A percentile compares a stretch with the other conserved stretches of the same genome.
These are phyloP conservation scores for Dendronephthya gigantea DNA, from an alignment of 64 coral and sea anemone genomes.

Conservation along the genomic window DNA sequence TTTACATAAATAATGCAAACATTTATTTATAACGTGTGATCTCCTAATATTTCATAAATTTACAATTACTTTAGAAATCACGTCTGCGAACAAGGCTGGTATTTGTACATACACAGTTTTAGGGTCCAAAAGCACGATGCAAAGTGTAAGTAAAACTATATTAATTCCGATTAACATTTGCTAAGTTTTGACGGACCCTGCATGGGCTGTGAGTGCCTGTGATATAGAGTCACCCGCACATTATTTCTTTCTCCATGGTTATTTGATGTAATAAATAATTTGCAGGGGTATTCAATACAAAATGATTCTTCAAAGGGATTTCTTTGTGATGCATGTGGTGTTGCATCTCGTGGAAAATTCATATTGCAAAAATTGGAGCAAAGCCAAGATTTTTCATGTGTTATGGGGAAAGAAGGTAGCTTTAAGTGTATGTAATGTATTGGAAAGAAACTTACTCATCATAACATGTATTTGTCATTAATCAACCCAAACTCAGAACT, in stretches of 20 bases:
- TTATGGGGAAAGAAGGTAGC: conserved; percentile 31
- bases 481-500: too few relatives aligned
- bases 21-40: too few relatives aligned
- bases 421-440: too few relatives aligned
- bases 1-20: neutral
- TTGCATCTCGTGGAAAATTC: conserved; percentile 51
- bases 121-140: conserved; percentile 57
- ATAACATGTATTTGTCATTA: too few relatives aligned
- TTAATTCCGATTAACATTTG: too few relatives aligned
- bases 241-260: neutral
- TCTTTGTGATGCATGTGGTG: conserved; percentile 90
- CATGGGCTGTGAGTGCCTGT: neutral
- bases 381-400: conserved; percentile 64
- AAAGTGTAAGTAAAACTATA: conserved; percentile 68
- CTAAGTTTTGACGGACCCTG: neutral
- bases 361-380: conserved; percentile 62
- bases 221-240: too few relatives aligned
- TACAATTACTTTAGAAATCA: conserved; percentile 52
- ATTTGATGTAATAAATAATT: neutral
- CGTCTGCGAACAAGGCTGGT: conserved; percentile 77
- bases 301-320: conserved; percentile 30
- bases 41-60: too few relatives aligned
- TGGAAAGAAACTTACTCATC: neutral
- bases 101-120: conserved; percentile 80
- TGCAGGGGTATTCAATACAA: neutral